A percentile compares a stretch with the other conserved stretches of the same genome.
Conservation (phyloP, 1,140 invertebrate genomes). For the Zaprionus kolodkinae region DNA sequence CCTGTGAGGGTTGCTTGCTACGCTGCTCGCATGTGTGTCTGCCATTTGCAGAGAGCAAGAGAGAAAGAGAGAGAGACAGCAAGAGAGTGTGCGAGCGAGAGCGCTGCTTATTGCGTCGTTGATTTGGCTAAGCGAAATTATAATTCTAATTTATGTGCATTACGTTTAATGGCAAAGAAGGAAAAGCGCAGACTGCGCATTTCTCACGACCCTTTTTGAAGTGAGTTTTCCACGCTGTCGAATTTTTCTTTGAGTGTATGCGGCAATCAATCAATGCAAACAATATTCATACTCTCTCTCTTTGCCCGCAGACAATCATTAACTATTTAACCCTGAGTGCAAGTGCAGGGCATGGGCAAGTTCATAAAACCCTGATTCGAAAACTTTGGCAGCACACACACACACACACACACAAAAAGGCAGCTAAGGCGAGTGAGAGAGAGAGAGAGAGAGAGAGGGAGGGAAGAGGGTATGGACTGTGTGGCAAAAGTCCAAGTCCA, state of each 20-base stretch:
- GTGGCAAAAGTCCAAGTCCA: slow-evolving; percentile 76
- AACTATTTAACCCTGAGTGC: slow-evolving; percentile 60
- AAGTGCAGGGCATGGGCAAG: slow-evolving; percentile 62
- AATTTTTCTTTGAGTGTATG: slow-evolving; percentile 19
- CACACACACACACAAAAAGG: slow-evolving; percentile 61
- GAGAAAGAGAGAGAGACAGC: background rate
- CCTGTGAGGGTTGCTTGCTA: slow-evolving; percentile 66
- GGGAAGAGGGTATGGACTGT: background rate
- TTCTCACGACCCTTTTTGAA: slow-evolving; percentile 42
- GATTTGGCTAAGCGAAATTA: slow-evolving; percentile 78
- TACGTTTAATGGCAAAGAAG: slow-evolving; percentile 58
- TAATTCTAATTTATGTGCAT: slow-evolving; percentile 74
- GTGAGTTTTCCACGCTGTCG: slow-evolving; percentile 1
- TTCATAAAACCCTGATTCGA: slow-evolving; percentile 67
- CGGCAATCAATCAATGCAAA: slow-evolving; percentile 52
- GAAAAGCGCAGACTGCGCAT: slow-evolving; percentile 16
- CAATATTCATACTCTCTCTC: slow-evolving; percentile 12
- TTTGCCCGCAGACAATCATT: slow-evolving; percentile 55
- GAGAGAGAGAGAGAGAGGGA: background rate
- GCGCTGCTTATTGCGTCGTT: slow-evolving; percentile 72
- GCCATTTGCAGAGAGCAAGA: slow-evolving; percentile 47
- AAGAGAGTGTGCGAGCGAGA: no score
- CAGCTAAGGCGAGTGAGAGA: slow-evolving; percentile 18
- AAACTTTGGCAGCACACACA: slow-evolving; percentile 64
- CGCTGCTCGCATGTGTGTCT: slow-evolving; percentile 60